phyloP scores from a whole-genome alignment of 2,797 vertebrate species.

The Molossus molossus region DNA sequence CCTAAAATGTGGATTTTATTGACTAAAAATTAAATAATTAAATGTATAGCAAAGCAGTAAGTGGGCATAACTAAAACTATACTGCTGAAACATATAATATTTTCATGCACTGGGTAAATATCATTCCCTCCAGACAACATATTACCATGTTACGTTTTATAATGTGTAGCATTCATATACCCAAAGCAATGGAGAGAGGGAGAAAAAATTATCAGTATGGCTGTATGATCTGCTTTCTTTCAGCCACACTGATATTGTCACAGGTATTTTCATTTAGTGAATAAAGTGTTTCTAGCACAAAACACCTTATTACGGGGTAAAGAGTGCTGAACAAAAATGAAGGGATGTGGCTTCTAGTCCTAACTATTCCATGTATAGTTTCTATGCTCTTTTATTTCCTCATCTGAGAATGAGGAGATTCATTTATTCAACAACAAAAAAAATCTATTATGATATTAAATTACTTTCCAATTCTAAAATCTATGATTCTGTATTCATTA shows the following conservation, averaged over 20 bases:
- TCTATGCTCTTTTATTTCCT: conserved; percentile 47
- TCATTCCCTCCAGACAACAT: not conserved
- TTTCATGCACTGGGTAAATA: conserved; percentile 39
- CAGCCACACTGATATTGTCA: conserved; percentile 42
- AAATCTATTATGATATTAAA: conserved; percentile 45
- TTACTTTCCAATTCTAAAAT: conserved; percentile 70
- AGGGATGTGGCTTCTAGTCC: conserved; percentile 23
- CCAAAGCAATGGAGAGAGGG: conserved; percentile 25
- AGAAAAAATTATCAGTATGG: conserved; percentile 49
- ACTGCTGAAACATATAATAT: conserved; percentile 46
- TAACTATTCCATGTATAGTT: conserved; percentile 36
- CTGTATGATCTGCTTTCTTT: conserved; percentile 55
- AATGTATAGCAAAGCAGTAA: conserved; percentile 39
- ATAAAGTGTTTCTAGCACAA: conserved; percentile 44
- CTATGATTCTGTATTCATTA: conserved; percentile 27
- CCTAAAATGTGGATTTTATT: conserved; percentile 50
- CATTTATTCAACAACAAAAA: conserved; percentile 67
- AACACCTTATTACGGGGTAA: conserved; percentile 46
- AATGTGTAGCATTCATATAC: conserved; percentile 37
- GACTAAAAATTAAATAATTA: conserved; percentile 67
- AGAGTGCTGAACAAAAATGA: conserved; percentile 54
- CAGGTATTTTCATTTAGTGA: conserved; percentile 25
- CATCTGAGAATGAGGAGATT: conserved; percentile 65
- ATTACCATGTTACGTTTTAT: conserved; percentile 19
- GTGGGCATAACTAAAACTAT: conserved; percentile 20